phyloP scores from a whole-genome alignment of 2,888 invertebrate genomes.

The Cremastinae sp. region DNA sequence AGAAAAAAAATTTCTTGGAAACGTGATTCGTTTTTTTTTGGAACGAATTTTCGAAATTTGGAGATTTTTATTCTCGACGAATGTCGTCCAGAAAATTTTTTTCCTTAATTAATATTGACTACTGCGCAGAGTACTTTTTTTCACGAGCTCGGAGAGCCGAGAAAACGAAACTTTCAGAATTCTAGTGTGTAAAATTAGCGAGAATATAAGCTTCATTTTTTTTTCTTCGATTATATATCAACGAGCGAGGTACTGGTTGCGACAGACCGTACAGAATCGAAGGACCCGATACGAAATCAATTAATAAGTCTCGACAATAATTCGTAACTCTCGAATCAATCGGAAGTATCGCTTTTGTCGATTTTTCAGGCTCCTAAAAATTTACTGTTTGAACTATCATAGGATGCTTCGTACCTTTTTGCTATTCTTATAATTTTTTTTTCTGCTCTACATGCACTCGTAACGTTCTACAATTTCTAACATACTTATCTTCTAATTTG shows the following conservation, averaged over 20 bases:
- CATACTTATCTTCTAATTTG: constrained; percentile 12
- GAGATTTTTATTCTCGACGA: constrained; percentile 13
- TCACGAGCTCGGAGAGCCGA: background rate
- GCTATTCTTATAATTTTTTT: constrained; percentile 11
- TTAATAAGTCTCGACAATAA: background rate
- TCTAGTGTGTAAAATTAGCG: constrained; percentile 18
- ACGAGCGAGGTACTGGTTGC: constrained; percentile 18
- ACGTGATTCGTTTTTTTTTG: background rate
- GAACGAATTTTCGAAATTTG: background rate
- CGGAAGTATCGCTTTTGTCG: constrained; percentile 15
- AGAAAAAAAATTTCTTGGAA: background rate
- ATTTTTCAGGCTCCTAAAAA: constrained; percentile 3
- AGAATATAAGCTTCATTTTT: constrained; percentile 27
- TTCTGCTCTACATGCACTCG: constrained; percentile 9
- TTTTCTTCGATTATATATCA: constrained; percentile 3
- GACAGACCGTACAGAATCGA: constrained; percentile 4
- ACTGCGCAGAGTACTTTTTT: constrained; percentile 30
- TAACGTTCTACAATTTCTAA: constrained; percentile 12
- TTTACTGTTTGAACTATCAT: background rate
- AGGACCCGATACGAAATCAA: constrained; percentile 12
- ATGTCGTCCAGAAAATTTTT: constrained; percentile 1
- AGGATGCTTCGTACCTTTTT: constrained; percentile 20
- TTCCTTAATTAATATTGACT: constrained; percentile 33
- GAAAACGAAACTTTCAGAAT: constrained; percentile 9
- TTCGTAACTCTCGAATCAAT: background rate